Conservation (phyloP, 1,140 invertebrate species). For the Zaprionus nigranus region DNA sequence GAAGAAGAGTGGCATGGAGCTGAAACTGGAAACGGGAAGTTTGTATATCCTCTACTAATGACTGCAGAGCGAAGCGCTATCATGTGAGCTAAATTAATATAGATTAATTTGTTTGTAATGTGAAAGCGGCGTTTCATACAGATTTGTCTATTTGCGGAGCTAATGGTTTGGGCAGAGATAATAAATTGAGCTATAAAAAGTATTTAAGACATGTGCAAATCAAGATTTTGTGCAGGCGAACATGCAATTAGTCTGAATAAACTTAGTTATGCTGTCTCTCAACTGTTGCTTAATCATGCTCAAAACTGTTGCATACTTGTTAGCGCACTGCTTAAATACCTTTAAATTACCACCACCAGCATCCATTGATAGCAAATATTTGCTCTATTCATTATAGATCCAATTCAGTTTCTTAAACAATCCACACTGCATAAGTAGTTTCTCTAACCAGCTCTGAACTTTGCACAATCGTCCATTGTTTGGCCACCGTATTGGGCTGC, state of each 20-base stretch:
- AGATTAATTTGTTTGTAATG: slow-evolving; percentile 35
- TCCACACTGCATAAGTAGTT: background rate
- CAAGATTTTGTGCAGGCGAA: background rate
- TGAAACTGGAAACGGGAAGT: background rate
- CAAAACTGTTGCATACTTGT: background rate
- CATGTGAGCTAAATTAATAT: slow-evolving; percentile 37
- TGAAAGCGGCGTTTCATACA: background rate
- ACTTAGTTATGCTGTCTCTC: background rate
- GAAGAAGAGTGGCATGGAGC: background rate
- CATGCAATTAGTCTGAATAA: background rate
- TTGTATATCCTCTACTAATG: slow-evolving; percentile 34
- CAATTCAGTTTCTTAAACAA: slow-evolving; percentile 2
- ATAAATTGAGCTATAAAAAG: background rate
- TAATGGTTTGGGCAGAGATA: background rate
- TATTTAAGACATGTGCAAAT: background rate
- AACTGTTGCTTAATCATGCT: background rate
- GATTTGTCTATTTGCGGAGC: background rate
- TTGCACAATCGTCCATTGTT: slow-evolving; percentile 32
- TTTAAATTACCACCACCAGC: background rate
- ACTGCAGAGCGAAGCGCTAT: slow-evolving; percentile 7
- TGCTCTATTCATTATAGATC: background rate
- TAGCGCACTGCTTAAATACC: background rate
- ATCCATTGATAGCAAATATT: background rate
- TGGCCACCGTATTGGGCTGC: slow-evolving; percentile 14
- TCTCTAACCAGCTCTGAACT: slow-evolving; percentile 1